phyloP scores from a whole-genome alignment of 2,888 invertebrate genomes.

The Lissonota sp. region DNA sequence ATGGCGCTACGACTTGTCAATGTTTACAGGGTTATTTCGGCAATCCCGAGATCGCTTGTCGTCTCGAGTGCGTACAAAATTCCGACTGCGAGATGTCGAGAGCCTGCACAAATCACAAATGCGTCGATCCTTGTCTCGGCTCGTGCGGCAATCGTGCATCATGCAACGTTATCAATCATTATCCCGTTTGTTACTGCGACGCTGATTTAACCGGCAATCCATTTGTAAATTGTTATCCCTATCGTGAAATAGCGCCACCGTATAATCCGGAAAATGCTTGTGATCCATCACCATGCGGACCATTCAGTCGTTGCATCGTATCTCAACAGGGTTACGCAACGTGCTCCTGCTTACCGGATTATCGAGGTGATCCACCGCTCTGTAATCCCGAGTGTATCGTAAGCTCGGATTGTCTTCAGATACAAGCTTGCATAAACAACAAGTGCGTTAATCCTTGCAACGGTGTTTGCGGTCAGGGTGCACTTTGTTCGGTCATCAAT shows the following conservation, averaged over 20 bases:
- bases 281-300: slow-evolving; percentile 88
- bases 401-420: slow-evolving; percentile 92
- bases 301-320: slow-evolving; percentile 93
- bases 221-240: slow-evolving; percentile 87
- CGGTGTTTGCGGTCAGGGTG: slow-evolving; percentile 91
- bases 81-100: slow-evolving; percentile 85
- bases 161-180: slow-evolving; percentile 91
- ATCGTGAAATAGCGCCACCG: slow-evolving; percentile 75
- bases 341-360: slow-evolving; percentile 92
- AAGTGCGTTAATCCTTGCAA: slow-evolving; percentile 94
- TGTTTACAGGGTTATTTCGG: slow-evolving; percentile 92
- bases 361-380: slow-evolving; percentile 91
- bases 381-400: slow-evolving; percentile 94
- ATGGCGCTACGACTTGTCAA: slow-evolving; percentile 88
- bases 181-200: slow-evolving; percentile 91
- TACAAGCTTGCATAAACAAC: slow-evolving; percentile 91
- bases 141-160: slow-evolving; percentile 90
- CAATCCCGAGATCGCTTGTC: slow-evolving; percentile 91
- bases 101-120: slow-evolving; percentile 85
- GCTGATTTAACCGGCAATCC: slow-evolving; percentile 87
- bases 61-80: slow-evolving; percentile 93
- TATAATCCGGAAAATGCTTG: slow-evolving; percentile 84
- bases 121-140: slow-evolving; percentile 89
- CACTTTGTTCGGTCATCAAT: slow-evolving; percentile 91
- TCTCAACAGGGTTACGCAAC: slow-evolving; percentile 72